These are phyloP conservation scores for Cyrtodaria siliqua DNA, from an alignment of 2,888 invertebrate species.

Conservation along the genomic window DNA sequence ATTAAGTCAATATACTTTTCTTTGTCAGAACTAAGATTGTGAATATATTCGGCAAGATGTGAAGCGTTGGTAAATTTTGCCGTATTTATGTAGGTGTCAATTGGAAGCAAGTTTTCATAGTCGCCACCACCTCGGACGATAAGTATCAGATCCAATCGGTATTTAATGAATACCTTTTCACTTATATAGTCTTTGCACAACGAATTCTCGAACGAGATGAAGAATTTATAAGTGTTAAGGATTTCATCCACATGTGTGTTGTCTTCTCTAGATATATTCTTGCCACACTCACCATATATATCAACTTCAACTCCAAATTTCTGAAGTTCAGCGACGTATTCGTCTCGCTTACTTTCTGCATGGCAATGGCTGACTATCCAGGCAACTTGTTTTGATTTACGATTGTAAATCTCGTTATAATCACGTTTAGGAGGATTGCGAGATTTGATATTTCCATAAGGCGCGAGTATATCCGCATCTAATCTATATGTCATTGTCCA, in stretches of 20 bases:
- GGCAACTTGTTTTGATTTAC: slow-evolving; percentile 14
- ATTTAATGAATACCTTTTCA: slow-evolving; percentile 6
- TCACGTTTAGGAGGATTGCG: too few species aligned
- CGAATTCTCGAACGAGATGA: slow-evolving; percentile 12
- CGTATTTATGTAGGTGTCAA: slow-evolving; percentile 2
- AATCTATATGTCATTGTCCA: too few species aligned
- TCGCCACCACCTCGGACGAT: slow-evolving; percentile 8
- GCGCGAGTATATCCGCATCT: too few species aligned
- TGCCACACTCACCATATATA: slow-evolving; percentile 39
- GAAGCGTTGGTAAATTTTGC: not conserved
- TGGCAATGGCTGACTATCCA: slow-evolving; percentile 49
- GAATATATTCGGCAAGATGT: not conserved
- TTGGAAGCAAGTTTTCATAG: not conserved
- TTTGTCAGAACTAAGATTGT: not conserved
- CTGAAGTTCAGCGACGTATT: slow-evolving; percentile 20
- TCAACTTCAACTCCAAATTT: slow-evolving; percentile 24
- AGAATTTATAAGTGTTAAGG: slow-evolving; percentile 4
- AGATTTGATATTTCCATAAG: too few species aligned
- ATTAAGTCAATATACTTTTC: slow-evolving; percentile 6
- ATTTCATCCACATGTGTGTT: not conserved
- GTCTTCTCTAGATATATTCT: not conserved
- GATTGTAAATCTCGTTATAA: slow-evolving; percentile 15
- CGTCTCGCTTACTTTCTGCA: slow-evolving; percentile 24
- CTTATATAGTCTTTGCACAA: slow-evolving; percentile 6
- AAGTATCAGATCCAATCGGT: not conserved